These are phyloP conservation scores for Papilio demoleus DNA, from an alignment of 2,888 invertebrate species.

Conservation along the genomic window DNA sequence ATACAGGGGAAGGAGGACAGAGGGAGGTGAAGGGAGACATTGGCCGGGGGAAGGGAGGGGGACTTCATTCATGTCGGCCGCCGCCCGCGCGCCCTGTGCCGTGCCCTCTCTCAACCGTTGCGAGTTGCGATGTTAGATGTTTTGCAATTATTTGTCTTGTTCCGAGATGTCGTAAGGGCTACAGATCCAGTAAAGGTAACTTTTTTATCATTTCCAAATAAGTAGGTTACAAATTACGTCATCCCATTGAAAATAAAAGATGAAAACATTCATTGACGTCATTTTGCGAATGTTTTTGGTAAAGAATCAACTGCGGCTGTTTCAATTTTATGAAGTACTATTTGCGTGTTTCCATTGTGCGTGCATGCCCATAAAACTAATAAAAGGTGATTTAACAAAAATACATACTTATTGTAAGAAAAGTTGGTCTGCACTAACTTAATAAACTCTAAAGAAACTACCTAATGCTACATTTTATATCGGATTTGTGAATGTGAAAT, in stretches of 20 bases:
- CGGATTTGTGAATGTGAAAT: conserved; percentile 27
- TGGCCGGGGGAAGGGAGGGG: conserved; percentile 47
- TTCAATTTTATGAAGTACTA: too few relatives aligned
- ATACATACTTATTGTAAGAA: not conserved
- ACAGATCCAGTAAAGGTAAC: not conserved
- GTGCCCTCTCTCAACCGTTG: conserved; percentile 39
- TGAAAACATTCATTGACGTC: not conserved
- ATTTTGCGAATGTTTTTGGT: not conserved
- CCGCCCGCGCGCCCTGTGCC: conserved; percentile 47
- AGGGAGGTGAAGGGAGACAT: conserved; percentile 24
- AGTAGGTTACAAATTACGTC: not conserved
- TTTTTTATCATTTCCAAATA: not conserved
- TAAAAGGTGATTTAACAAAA: too few relatives aligned
- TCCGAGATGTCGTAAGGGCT: conserved; percentile 40
- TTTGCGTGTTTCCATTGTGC: too few relatives aligned
- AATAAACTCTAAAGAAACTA: not conserved
- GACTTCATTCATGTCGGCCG: conserved; percentile 60
- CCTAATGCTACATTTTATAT: not conserved
- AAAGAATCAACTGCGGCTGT: too few relatives aligned
- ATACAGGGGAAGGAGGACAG: conserved; percentile 48
- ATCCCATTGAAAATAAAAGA: not conserved
- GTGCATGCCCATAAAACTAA: too few relatives aligned
- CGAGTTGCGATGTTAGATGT: conserved; percentile 26
- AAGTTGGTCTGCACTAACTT: not conserved
- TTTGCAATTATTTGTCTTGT: conserved; percentile 25